Base-by-base conservation (phyloP, 1,140 invertebrate species). In the Dryas iulia region DNA sequence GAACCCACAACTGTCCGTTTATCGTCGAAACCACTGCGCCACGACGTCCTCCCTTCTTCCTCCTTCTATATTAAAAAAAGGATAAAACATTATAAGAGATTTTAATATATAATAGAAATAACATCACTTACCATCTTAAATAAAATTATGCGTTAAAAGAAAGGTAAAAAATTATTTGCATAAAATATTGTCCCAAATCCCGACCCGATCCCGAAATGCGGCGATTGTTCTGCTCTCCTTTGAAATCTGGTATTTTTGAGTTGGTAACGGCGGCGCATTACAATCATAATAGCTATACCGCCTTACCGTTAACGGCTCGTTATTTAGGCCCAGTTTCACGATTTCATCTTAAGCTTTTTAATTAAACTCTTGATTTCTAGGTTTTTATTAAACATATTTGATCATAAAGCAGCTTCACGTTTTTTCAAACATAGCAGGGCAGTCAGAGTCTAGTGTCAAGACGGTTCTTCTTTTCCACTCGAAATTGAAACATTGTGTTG, bases 271-370 rank as follows among this genome's bases (percentile, higher is more conserved):
- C 83, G 77, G 83, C 86, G 65, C 77, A 89, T 89, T 89, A 89
- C 78, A 89, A 90, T 89, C 82, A 90, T 79, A 91, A 91, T 91
- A 81, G 82, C 77, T 75, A 76, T 84, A 83, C 84, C 81, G 80
- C 61, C 82, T 82, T 84, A 86, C 89, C 87, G 85, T 91, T 91
- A 91, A 89, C 86, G 89, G 87, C 57, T 73, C 65, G 47, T 73
- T 62, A 56, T 75, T 75, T 62, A 28, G 66, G 77, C 23, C 71
- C 28, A 72, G 72, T 69, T 67, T 23, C 47, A 73, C 67, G 30
- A 66, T 47, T 23, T 21, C 0, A 47, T 21, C 39, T 47, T 47
- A 18, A 47, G 8, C 39, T 47, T 47, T n/a, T 21, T 6, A 47
- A 18, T 47, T 47, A 10, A 47, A 47, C 39, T 21, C 2, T 3